phyloP scores from a whole-genome alignment of 2,113 vertebrate species.

The Nettapus auritus region DNA sequence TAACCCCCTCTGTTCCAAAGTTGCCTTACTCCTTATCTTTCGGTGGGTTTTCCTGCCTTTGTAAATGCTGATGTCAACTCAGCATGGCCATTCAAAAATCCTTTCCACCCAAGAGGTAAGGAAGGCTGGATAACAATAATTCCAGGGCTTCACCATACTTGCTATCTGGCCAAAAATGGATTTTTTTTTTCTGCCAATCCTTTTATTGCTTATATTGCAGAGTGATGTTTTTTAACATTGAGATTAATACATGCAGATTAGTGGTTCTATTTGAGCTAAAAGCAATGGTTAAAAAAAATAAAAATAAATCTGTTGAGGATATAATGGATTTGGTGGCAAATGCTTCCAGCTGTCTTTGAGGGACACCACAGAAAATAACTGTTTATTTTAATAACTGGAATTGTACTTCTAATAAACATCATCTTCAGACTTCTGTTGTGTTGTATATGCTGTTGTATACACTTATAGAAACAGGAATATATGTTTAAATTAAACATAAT shows the following conservation, averaged over 20 bases:
- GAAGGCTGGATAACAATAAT: background rate
- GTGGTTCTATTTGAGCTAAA: background rate
- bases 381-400: constrained; percentile 25
- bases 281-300: background rate
- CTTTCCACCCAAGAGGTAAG: rapidly evolving
- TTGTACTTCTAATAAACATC: background rate
- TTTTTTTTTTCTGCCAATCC: background rate
- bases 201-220: background rate
- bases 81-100: background rate
- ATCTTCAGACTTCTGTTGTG: background rate
- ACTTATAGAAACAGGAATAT: background rate
- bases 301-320: background rate
- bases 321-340: background rate
- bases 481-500: constrained; percentile 45
- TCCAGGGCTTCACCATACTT: background rate
- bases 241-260: background rate
- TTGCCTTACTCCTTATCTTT: background rate
- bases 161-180: background rate
- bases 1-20: background rate
- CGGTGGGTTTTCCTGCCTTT: rapidly evolving
- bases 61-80: background rate
- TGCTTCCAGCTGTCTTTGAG: background rate
- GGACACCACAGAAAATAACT: background rate
- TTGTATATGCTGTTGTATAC: background rate
- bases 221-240: background rate